phyloP scores from a whole-genome alignment of 1,140 invertebrate species.

The Drosophila neocordata region DNA sequence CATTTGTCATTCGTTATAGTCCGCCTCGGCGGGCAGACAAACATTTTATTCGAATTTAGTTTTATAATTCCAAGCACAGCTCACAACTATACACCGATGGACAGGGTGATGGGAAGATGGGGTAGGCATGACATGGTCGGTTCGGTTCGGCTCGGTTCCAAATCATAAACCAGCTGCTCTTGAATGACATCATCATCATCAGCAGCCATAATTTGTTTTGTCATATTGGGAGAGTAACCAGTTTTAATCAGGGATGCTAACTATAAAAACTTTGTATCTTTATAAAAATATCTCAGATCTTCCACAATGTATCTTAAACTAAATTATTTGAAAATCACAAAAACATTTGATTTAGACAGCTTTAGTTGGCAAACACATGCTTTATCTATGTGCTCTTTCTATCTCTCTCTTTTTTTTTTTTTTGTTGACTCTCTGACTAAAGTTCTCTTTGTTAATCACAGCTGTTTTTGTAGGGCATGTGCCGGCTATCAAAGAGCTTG shows the following conservation, averaged over 20 bases:
- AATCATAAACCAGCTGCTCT: slow-evolving; percentile 50
- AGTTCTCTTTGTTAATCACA: slow-evolving; percentile 26
- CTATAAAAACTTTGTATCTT: neutral
- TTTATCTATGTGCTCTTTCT: neutral
- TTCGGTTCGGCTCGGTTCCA: slow-evolving; percentile 1
- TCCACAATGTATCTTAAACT: neutral
- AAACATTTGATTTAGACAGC: slow-evolving; percentile 4
- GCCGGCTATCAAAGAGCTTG: slow-evolving; percentile 52
- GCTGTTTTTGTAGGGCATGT: slow-evolving; percentile 58
- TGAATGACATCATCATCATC: slow-evolving; percentile 70
- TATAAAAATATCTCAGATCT: neutral
- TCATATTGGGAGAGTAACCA: slow-evolving; percentile 41
- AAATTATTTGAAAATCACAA: neutral
- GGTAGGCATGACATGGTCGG: slow-evolving; percentile 32
- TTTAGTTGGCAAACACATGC: slow-evolving; percentile 20
- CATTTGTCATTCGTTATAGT: slow-evolving; percentile 47
- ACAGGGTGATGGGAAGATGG: neutral
- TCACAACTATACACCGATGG: neutral
- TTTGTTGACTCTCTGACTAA: slow-evolving; percentile 12
- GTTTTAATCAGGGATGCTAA: slow-evolving; percentile 51
- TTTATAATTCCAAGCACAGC: slow-evolving; percentile 47
- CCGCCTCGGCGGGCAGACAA: slow-evolving; percentile 30
- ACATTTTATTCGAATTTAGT: slow-evolving; percentile 42
- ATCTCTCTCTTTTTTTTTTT: neutral
- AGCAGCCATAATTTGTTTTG: slow-evolving; percentile 35